Conservation (phyloP, 2,113 vertebrate genomes). For the Pterocles burchelli region DNA sequence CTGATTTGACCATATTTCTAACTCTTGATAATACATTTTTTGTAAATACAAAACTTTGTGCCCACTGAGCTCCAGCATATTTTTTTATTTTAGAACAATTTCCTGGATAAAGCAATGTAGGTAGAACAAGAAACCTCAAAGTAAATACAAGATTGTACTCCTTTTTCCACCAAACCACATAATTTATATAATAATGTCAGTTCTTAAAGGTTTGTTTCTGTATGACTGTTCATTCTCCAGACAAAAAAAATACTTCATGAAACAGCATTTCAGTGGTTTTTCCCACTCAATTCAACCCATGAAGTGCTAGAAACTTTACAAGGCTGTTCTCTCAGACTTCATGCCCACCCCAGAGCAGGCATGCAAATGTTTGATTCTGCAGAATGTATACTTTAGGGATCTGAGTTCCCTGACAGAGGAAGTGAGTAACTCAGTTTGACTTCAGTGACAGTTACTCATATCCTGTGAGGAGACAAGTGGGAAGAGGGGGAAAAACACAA, state of each 20-base stretch:
- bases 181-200: not conserved
- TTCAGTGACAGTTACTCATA: conserved; percentile 51
- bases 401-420: conserved; percentile 4
- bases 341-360: not conserved
- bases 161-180: not conserved
- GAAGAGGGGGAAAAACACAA: not conserved
- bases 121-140: not conserved
- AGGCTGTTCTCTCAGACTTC: not conserved
- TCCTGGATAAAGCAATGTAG: not conserved
- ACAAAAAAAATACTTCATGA: not conserved
- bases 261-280: not conserved
- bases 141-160: not conserved
- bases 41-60: not conserved
- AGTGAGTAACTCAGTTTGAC: conserved; percentile 44
- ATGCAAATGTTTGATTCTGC: not conserved
- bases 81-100: not conserved
- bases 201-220: not conserved
- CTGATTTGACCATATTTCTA: not conserved
- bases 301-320: not conserved
- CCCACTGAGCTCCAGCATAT: not conserved
- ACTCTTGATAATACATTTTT: not conserved
- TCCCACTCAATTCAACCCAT: not conserved
- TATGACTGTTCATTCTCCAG: not conserved
- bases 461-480: conserved; percentile 44
- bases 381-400: not conserved